Percentiles rank a stretch among this genome's conserved stretches.
Conservation (phyloP, 2,888 invertebrate species). For the Uropetala carovei region DNA sequence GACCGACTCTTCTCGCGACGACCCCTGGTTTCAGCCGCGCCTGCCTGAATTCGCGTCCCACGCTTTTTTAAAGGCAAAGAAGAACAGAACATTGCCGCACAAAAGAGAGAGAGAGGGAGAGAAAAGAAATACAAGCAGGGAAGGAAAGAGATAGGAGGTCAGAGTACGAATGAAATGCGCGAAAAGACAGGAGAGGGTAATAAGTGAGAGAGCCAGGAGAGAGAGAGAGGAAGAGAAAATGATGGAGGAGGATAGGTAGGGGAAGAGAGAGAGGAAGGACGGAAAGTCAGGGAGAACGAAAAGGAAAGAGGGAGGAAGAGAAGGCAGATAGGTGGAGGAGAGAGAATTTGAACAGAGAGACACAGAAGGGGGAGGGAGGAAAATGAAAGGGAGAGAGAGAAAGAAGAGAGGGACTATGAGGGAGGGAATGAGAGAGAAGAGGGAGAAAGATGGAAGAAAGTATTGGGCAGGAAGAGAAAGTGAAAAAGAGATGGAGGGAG, state of each 20-base stretch:
- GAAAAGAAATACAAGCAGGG: background rate
- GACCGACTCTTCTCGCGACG: conserved; percentile 5
- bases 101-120: background rate
- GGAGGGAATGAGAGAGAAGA: background rate
- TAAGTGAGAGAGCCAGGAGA: background rate
- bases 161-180: background rate
- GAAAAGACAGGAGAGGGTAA: background rate
- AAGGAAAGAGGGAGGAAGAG: background rate
- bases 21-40: conserved; percentile 56
- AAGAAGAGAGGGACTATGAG: background rate
- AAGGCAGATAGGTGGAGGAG: background rate
- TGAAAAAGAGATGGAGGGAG: no score
- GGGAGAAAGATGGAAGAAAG: background rate
- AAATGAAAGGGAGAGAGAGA: background rate
- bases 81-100: background rate
- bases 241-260: background rate
- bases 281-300: background rate
- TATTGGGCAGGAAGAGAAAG: no score
- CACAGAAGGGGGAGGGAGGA: background rate
- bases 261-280: background rate
- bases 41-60: conserved; percentile 35
- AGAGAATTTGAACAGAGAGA: background rate
- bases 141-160: background rate
- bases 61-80: conserved; percentile 1
- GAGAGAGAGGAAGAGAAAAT: background rate